A percentile compares a stretch with the other conserved stretches of the same genome.
phyloP scores from a whole-genome alignment of 1,140 invertebrate species.

The Akabosia matsudoensis region DNA sequence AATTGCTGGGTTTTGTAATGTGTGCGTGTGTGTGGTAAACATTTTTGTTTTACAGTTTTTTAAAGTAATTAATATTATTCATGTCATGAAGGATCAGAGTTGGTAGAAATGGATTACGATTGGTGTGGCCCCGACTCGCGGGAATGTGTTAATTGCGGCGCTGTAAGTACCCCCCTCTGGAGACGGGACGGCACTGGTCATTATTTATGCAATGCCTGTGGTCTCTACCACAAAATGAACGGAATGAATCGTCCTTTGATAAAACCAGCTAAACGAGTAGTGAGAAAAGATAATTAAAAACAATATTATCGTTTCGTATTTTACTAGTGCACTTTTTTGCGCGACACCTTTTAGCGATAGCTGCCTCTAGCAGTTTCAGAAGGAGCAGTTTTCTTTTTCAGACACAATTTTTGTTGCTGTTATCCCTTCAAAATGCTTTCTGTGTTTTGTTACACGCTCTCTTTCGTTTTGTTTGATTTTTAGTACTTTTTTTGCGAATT shows the following conservation, averaged over 20 bases:
- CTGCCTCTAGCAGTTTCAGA: no score
- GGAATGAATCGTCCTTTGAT: conserved; percentile 86
- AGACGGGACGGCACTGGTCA: conserved; percentile 91
- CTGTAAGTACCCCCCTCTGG: conserved; percentile 80
- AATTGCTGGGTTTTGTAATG: neutral
- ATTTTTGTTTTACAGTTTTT: neutral
- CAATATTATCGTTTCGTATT: no score
- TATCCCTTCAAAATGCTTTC: neutral
- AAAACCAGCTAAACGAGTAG: conserved; percentile 83
- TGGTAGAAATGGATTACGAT: conserved; percentile 36
- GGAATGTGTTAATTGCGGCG: conserved; percentile 96
- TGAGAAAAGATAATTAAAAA: conserved; percentile 57
- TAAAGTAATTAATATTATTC: neutral
- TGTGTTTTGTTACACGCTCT: conserved; percentile 16
- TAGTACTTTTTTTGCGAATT: neutral
- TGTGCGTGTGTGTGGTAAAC: conserved; percentile 9
- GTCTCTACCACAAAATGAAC: conserved; percentile 94
- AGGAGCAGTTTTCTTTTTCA: neutral
- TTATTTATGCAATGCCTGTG: conserved; percentile 93
- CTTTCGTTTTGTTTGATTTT: neutral
- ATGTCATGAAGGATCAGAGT: conserved; percentile 31
- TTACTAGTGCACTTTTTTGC: no score
- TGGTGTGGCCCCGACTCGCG: conserved; percentile 66
- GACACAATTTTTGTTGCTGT: neutral
- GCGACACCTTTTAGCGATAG: no score